These are phyloP conservation scores for Hormaphis cornu DNA, from an alignment of 1,140 invertebrate species.

Conservation along the genomic window DNA sequence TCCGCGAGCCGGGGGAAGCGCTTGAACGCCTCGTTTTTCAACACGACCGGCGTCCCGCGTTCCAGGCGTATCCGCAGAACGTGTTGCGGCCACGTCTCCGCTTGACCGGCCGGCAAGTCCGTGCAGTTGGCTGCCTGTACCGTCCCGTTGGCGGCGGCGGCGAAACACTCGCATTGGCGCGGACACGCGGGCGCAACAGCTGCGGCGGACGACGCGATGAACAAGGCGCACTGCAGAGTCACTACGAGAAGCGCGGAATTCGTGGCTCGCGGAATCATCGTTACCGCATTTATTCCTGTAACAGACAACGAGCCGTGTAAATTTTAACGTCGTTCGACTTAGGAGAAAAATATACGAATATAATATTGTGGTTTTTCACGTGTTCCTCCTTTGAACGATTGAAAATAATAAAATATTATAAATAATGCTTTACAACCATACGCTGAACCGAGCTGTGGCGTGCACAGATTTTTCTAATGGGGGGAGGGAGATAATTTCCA, in stretches of 20 bases:
- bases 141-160: not conserved
- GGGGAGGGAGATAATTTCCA: no score
- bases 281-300: constrained; percentile 23
- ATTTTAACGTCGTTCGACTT: not conserved
- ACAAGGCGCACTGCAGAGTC: not conserved
- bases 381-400: no score
- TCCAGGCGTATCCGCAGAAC: not conserved
- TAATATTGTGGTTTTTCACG: no score
- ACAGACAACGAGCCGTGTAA: not conserved
- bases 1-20: not conserved
- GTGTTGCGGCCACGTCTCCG: not conserved
- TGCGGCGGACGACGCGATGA: not conserved
- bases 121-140: constrained; percentile 11
- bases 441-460: no score
- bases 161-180: not conserved
- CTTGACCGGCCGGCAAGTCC: not conserved
- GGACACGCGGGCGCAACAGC: not conserved
- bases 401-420: no score
- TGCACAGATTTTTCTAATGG: no score
- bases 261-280: not conserved
- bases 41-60: not conserved
- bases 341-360: no score
- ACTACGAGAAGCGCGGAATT: not conserved
- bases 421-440: no score
- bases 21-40: constrained; percentile 7